A percentile compares a stretch with the other conserved stretches of the same genome.
Conservation (phyloP, 2,888 invertebrate genomes). For the Euclidia mi region DNA sequence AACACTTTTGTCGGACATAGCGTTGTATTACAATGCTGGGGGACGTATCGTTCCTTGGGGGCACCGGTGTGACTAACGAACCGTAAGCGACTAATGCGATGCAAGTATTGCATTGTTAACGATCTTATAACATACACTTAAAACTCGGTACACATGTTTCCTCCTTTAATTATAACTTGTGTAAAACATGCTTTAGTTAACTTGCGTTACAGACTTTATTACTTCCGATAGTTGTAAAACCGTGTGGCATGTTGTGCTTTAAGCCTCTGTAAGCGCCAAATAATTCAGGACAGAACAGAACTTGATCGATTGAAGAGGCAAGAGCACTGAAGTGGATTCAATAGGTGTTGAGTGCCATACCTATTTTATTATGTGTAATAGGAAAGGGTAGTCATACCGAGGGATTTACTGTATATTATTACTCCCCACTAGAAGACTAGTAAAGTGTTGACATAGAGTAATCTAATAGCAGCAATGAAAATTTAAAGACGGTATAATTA, state of each 20-base stretch:
- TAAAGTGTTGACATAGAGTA: no score
- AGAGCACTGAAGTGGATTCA: no score
- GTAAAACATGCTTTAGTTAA: slow-evolving; percentile 3
- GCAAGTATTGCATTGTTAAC: slow-evolving; percentile 36
- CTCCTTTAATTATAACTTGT: slow-evolving; percentile 5
- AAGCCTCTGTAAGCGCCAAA: neutral
- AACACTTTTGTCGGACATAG: neutral
- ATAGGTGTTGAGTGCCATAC: no score
- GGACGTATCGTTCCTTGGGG: slow-evolving; percentile 51
- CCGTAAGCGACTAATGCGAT: slow-evolving; percentile 31
- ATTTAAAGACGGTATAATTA: no score
- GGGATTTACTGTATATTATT: no score
- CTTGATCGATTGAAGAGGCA: no score
- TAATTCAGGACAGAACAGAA: neutral
- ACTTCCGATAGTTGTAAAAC: neutral
- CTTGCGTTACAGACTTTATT: slow-evolving; percentile 4
- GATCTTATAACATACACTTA: slow-evolving; percentile 6
- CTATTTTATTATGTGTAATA: no score
- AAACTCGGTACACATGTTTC: neutral
- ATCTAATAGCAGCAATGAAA: no score
- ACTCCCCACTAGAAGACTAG: no score
- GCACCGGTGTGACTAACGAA: slow-evolving; percentile 37
- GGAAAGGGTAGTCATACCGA: no score
- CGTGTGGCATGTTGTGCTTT: neutral
- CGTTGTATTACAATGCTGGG: slow-evolving; percentile 6